Evolutionary conservation across 1,140 invertebrate genomes (phyloP), one percentile per base, ranked within the genome.

Genomic region (Zaprionus taronus): DNA sequence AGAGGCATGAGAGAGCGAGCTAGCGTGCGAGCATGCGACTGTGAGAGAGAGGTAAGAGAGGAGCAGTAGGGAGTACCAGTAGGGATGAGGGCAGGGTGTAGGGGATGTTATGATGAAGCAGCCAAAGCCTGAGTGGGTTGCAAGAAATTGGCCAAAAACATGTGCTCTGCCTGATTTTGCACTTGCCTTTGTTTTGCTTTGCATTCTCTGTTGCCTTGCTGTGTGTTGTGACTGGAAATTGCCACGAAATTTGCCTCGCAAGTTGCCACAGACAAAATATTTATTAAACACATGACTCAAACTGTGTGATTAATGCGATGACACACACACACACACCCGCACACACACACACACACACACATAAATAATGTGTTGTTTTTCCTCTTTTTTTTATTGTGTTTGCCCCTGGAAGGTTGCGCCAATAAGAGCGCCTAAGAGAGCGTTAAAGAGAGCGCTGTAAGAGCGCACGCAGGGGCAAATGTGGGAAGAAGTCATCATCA

Each of bases 281-380:
- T 89, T 87, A 81, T 81, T 73, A 90, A 90, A 73, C 85, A 81
- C 72, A 90, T 87, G 84, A 79, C 69, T 89, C 81, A 84, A 75
- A 53, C 17, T 64, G 31, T 75, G 53, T 51, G 72, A 74, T 73
- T 61, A 73, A 61, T 67, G 65, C 57, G 41, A 74, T 61, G 41
- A 20, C 24, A 49, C 41, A 31, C 36, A 58, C 71, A 66, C 44
- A 14, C 60, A 20, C 24, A 49, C 41, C 22, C 36, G 53, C 71
- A 66, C 44, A 14, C 60, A 61, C 20, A 34, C 22, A 49, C n/a
- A 24, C 65, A 57, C 24, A 44, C 2, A 38, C 36, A 31, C 5
- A 6, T 38, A 6, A 17, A 22, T 56, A 24, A 14, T n/a, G n/a
- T 36, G n/a, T 34, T 67, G 38, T 47, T 11, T 61, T 15, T 12